phyloP scores from a whole-genome alignment of 2,113 vertebrate species.

The Zosterops borbonicus region DNA sequence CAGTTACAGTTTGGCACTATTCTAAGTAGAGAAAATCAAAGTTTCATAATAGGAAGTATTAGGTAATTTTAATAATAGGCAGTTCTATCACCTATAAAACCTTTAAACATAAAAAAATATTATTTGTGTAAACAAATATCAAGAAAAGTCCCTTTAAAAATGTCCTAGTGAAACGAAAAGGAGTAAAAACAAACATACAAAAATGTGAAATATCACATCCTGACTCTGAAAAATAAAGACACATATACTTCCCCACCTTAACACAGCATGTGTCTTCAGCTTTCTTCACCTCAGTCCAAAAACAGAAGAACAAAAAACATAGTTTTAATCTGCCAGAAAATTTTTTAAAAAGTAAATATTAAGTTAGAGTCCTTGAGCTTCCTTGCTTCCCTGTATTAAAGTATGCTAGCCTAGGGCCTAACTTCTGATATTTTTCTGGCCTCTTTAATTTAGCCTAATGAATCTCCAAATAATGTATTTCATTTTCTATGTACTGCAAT shows the following conservation, averaged over 20 bases:
- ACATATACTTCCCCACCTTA: conserved; percentile 28
- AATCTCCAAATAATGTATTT: background rate
- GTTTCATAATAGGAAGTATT: conserved; percentile 65
- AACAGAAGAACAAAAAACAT: conserved; percentile 35
- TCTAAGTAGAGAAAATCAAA: conserved; percentile 22
- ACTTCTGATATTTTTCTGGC: background rate
- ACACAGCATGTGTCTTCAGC: conserved; percentile 27
- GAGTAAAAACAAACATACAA: conserved; percentile 28
- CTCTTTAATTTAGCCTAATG: background rate
- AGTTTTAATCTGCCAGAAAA: background rate
- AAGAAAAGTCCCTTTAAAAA: conserved; percentile 25
- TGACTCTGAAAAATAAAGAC: conserved; percentile 29
- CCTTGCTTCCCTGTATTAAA: background rate
- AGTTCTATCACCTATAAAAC: conserved; percentile 53
- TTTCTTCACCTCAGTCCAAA: conserved; percentile 31
- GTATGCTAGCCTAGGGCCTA: background rate
- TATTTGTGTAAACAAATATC: conserved; percentile 43
- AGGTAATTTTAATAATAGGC: conserved; percentile 59
- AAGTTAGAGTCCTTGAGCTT: background rate
- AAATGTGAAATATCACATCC: conserved; percentile 46
- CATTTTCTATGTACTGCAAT: background rate
- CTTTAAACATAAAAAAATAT: conserved; percentile 49
- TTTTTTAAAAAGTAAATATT: background rate
- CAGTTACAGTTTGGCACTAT: conserved; percentile 46
- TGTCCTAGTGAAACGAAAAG: conserved; percentile 11